These are phyloP conservation scores for Pectinophora gossypiella DNA, from an alignment of 1,140 invertebrate genomes.

Conservation along the genomic window DNA sequence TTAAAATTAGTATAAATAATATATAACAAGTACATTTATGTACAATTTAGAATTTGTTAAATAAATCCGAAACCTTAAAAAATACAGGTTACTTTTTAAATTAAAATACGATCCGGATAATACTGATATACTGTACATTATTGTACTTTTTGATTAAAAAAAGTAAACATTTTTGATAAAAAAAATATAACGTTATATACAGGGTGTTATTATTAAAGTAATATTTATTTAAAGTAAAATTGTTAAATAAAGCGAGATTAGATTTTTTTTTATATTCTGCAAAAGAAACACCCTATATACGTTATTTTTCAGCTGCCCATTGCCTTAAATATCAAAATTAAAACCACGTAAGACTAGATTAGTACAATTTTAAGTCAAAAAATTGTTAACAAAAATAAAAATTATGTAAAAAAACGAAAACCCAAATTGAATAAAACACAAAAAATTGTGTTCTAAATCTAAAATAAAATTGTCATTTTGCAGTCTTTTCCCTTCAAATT, in stretches of 20 bases:
- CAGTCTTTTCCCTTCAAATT: conserved; percentile 46
- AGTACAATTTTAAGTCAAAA: conserved; percentile 12
- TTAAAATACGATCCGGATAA: not conserved
- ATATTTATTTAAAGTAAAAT: too few species aligned
- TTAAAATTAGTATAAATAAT: not conserved
- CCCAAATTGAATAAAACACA: conserved; percentile 1
- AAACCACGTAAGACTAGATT: conserved; percentile 22
- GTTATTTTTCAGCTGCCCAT: not conserved
- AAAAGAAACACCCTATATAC: not conserved
- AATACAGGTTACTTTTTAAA: too few species aligned
- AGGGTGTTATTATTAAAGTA: too few species aligned
- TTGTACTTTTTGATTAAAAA: not conserved
- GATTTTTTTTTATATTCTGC: not conserved
- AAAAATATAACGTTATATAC: too few species aligned
- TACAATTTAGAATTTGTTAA: not conserved
- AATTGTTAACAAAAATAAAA: conserved; percentile 14
- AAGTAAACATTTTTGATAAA: too few species aligned
- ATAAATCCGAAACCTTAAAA: not conserved
- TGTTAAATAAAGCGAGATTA: too few species aligned
- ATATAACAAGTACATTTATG: not conserved
- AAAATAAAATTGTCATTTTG: conserved; percentile 11
- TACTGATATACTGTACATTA: not conserved
- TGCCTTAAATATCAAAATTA: conserved; percentile 7
- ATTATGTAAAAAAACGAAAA: conserved; percentile 6
- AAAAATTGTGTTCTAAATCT: not conserved